Evolutionary conservation across 2,113 vertebrate genomes (phyloP).

Genomic region (Okapia johnstoni): DNA sequence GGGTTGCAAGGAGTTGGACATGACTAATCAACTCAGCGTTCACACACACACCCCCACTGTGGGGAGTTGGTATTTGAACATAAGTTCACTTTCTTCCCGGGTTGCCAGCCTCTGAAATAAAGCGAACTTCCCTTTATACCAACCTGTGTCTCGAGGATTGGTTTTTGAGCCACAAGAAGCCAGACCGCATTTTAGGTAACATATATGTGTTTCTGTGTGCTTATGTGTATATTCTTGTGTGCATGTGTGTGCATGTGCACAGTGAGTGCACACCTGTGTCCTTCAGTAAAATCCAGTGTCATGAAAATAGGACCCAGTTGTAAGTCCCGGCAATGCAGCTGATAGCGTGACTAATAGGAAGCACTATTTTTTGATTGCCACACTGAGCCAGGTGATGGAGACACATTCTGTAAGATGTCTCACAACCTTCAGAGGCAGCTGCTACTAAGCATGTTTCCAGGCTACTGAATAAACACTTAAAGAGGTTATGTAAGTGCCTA

Average conservation of each 20-base stretch:
- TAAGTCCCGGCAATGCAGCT: background rate
- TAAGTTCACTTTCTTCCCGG: background rate
- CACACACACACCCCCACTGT: background rate
- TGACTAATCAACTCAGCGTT: background rate
- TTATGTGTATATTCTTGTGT: background rate
- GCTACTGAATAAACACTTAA: background rate
- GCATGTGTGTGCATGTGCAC: background rate
- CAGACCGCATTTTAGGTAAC: background rate
- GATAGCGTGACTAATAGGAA: background rate
- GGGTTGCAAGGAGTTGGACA: background rate
- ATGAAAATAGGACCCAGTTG: background rate
- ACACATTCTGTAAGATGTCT: background rate
- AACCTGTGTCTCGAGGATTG: background rate
- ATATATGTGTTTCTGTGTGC: background rate
- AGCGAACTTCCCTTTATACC: background rate
- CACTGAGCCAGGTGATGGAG: background rate
- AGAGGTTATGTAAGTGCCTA: background rate
- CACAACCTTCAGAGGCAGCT: background rate
- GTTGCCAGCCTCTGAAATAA: background rate
- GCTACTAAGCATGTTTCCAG: background rate
- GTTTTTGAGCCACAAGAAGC: background rate
- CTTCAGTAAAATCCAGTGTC: background rate
- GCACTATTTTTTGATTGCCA: background rate
- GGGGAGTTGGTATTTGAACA: accelerated
- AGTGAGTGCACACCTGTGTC: background rate